Base-by-base conservation (phyloP, 2,797 vertebrate genomes). In the Cossypha dichroa region DNA sequence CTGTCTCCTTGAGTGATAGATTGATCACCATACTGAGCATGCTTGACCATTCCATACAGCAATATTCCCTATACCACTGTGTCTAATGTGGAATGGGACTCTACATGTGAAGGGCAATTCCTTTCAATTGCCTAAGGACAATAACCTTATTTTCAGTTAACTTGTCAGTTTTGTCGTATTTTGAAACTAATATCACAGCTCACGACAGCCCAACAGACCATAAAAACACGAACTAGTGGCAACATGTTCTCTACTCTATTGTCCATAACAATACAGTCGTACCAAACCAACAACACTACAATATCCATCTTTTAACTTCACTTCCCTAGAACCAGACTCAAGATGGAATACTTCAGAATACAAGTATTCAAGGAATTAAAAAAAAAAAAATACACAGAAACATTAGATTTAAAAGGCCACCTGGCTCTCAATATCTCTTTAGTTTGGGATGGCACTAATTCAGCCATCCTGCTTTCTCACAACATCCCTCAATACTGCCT, bases 381-480 rank as follows among this genome's bases (percentile, higher is more conserved):
- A 55, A 67, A 67, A 67, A n/a, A 79, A 41, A 46, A 13, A 9
- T 0, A 14, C 29, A 62, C 21, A 66, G 38, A 81, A 88, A 60
- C 5, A 13, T 40, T 22, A 51, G 72, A 28, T 51, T 29, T 36
- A 63, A 92, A 94, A 73, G 14, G 6, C 9, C 64, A 49, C 58
- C 66, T 89, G 66, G 31, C 29, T 66, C 36, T 73, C 33, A 63
- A 5, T 49, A 69, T 79, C 41, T 79, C 40, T 38, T 80, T 85
- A 31, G 64, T 74, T 93, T 84, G 66, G 54, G 59, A 67, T 46
- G 52, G 64, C 0, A 4, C 33, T 94, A 87, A 91, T 48, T 62
- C 28, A 93, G 63, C 48, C 74, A 40, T 90, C 48, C 75, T 74
- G 49, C 76, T 92, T 95, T 91, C 38, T 79, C 73, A 85, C 54